Base-by-base conservation (phyloP, 2,888 invertebrate genomes). In the Caenorhabditis macrosperma region DNA sequence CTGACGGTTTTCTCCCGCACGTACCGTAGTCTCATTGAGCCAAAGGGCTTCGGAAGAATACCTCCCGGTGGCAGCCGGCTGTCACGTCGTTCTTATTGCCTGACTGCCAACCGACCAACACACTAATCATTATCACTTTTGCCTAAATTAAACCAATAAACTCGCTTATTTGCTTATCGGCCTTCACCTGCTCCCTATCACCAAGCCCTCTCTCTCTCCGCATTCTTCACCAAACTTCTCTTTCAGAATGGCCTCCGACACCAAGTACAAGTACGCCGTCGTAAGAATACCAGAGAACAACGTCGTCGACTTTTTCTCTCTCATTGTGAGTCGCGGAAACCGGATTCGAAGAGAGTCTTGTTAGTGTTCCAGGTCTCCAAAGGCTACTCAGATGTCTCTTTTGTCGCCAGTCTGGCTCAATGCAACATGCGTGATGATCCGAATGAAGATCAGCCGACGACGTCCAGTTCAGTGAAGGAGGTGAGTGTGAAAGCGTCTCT, bases 311-410 rank as follows among this genome's bases (percentile, higher is more conserved):
- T 84, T 84, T 46, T 84, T 84, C 61, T 66, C 81, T 3, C 48
- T 81, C 10, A 72, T 84, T 30, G 84, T 84, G 17, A 78, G 83
- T 82, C 64, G 68, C 15, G 12, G 4, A 6, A 1, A 15, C 28
- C 6, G 26, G 2, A n/a, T 35, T 22, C 12, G 28, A 15, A 15
- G 17, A 20, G 1, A 6, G 20, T 30, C 17, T 15, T 41, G 26
- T 17, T 30, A 1, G 15, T 44, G 7, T 60, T 82, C 30, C 61
- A 84, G 84, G 81, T 82, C 1, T 28, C 59, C 20, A 78, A 82
- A 35, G 84, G 84, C 17, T 84, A 68, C 59, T 80, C 82, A 15
- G 84, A 84, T 46, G 84, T 84, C 4, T 84, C 84, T 17, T 84
- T 84, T 55, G 84, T 84, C 10, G 61, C 81, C 5, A 75, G 76